Conservation (phyloP, 2,888 invertebrate species). For the Cheilosia grossa region DNA sequence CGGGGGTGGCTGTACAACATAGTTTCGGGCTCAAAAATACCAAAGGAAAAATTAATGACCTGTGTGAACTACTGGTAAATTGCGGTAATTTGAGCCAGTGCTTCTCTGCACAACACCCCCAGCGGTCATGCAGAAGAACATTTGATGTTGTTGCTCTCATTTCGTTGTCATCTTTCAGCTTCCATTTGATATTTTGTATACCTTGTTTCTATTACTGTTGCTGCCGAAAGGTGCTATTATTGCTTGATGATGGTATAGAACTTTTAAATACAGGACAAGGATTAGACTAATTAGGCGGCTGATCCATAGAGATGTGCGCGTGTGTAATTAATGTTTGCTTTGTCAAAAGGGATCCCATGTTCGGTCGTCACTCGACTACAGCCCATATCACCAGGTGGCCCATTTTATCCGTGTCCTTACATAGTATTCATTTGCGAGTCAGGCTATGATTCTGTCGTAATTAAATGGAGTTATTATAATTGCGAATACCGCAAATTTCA, state of each 20-base stretch:
- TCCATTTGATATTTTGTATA: conserved; percentile 10
- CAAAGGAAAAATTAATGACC: conserved; percentile 73
- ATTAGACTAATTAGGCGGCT: conserved; percentile 49
- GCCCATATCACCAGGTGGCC: background rate
- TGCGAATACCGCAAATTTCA: conserved; percentile 45
- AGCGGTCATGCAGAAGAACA: conserved; percentile 54
- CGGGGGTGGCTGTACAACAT: conserved; percentile 64
- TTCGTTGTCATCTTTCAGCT: conserved; percentile 58
- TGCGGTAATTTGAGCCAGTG: conserved; percentile 63
- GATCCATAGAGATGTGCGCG: background rate
- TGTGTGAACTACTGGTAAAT: conserved; percentile 73
- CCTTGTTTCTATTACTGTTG: conserved; percentile 28
- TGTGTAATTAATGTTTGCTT: conserved; percentile 52
- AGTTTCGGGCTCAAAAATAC: conserved; percentile 67
- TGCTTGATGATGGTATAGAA: conserved; percentile 16
- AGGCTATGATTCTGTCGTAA: conserved; percentile 6
- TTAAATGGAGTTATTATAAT: conserved; percentile 51
- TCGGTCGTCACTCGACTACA: background rate
- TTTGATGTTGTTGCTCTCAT: conserved; percentile 52
- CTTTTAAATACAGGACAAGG: conserved; percentile 23
- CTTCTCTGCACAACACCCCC: conserved; percentile 23
- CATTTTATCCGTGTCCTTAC: background rate
- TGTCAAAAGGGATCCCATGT: conserved; percentile 47
- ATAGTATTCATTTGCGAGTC: background rate
- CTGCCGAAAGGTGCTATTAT: background rate